Evolutionary conservation across 2,797 vertebrate genomes (phyloP), one percentile per base, ranked within the genome.

Genomic region (Dermochelys coriacea): DNA sequence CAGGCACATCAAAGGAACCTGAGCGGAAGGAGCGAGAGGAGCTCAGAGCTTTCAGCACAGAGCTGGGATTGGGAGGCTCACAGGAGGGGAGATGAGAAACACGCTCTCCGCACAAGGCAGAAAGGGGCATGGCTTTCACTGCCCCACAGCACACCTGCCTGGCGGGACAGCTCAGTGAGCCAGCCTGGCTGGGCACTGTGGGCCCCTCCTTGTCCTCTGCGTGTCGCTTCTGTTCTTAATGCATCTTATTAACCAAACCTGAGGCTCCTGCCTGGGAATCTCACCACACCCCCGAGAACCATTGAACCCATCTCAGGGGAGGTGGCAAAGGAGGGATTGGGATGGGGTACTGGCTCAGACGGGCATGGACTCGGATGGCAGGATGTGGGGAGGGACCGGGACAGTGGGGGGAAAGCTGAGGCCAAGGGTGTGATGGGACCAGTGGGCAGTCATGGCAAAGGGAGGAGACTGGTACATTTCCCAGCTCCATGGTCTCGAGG

Each of bases 221-320:
- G 34, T n/a, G 4, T 37, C 7, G 2, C 8, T 68, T 68, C 61
- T 68, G 61, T 34, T n/a, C 18, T n/a, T n/a, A 68, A 68, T 21
- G 18, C 34, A 21, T 9, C 34, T 61, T 37, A 34, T 8, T n/a
- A 10, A 8, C 18, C 4, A 5, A n/a, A 7, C 34, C 34, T 37
- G 61, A 10, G 61, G 61, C 34, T 68, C 61, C 61, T 68, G 61
- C 34, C 16, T 18, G 16, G 34, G 61, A 37, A 37, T 37, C 34
- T n/a, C 61, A 5, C 0, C 4, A 34, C 15, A 1, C 15, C 15
- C 59, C 31, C 6, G 4, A 19, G 61, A 68, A 68, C 16, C 4
- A 5, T 8, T 9, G 8, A 61, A 21, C 18, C 34, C 18, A 19
- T n/a, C 61, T n/a, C 34, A 19, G 61, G 34, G 15, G 61, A 29